Conservation (phyloP, 1,140 invertebrate genomes). For the Thaumatotibia leucotreta region DNA sequence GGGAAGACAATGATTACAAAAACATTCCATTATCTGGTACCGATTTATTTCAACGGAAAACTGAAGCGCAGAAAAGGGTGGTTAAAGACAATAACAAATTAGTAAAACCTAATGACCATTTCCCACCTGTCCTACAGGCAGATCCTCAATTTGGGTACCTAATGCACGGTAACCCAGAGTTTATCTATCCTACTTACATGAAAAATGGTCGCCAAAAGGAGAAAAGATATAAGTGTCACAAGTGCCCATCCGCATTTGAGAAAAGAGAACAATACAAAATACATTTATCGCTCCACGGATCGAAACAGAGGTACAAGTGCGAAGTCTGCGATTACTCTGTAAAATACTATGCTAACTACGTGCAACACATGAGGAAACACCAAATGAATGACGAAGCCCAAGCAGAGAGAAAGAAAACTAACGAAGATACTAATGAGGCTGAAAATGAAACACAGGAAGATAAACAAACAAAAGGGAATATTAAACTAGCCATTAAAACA, state of each 20-base stretch:
- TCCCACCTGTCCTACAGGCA: slow-evolving; percentile 67
- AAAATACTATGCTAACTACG: slow-evolving; percentile 89
- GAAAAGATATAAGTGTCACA: slow-evolving; percentile 89
- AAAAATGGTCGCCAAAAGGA: slow-evolving; percentile 86
- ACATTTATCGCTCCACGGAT: slow-evolving; percentile 89
- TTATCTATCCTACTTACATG: slow-evolving; percentile 85
- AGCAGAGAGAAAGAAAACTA: slow-evolving; percentile 74
- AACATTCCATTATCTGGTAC: slow-evolving; percentile 80
- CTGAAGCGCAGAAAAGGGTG: slow-evolving; percentile 77
- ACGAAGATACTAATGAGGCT: slow-evolving; percentile 39
- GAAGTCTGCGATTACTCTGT: slow-evolving; percentile 93
- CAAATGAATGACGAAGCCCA: slow-evolving; percentile 82
- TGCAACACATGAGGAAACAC: slow-evolving; percentile 88
- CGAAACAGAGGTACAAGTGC: slow-evolving; percentile 89
- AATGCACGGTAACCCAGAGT: slow-evolving; percentile 85
- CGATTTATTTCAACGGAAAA: slow-evolving; percentile 79
- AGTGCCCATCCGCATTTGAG: slow-evolving; percentile 92
- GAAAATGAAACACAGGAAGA: slow-evolving; percentile 60
- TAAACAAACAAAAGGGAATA: slow-evolving; percentile 47
- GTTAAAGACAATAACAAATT: slow-evolving; percentile 70
- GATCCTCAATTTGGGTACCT: slow-evolving; percentile 82
- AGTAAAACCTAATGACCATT: slow-evolving; percentile 73
- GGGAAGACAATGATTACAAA: slow-evolving; percentile 70
- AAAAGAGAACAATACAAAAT: slow-evolving; percentile 91
- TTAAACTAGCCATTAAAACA: slow-evolving; percentile 75